Conservation (phyloP, 2,797 vertebrate genomes). For the Mycteria americana region DNA sequence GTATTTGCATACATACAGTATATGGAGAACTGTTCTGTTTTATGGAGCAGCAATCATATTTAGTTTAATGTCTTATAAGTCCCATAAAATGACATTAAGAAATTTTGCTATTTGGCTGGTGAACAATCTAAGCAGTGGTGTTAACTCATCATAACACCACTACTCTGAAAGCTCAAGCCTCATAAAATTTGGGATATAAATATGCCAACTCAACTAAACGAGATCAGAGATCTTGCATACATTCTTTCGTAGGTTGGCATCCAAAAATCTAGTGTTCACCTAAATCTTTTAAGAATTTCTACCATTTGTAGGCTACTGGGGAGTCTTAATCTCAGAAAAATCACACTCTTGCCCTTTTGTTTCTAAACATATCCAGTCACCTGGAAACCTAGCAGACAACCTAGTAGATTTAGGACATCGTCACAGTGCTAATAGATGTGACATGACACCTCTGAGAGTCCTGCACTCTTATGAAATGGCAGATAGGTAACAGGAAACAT, state of each 20-base stretch:
- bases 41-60: conserved; percentile 75
- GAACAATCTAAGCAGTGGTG: conserved; percentile 72
- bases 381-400: neutral
- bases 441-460: neutral
- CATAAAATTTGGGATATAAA: conserved; percentile 74
- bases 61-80: conserved; percentile 79
- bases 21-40: conserved; percentile 72
- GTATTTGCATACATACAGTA: conserved; percentile 73
- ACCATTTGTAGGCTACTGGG: neutral
- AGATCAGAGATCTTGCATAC: conserved; percentile 55
- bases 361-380: neutral
- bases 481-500: neutral
- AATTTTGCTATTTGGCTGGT: conserved; percentile 75
- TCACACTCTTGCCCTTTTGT: neutral
- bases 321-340: neutral
- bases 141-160: conserved; percentile 75
- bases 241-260: neutral
- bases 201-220: conserved; percentile 67
- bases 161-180: conserved; percentile 69
- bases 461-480: neutral
- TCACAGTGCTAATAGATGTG: neutral
- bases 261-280: neutral
- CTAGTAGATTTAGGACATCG: neutral
- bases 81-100: conserved; percentile 74
- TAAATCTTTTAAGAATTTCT: conserved; percentile 7